Percentiles rank a stretch among this genome's conserved stretches.
phyloP scores from a whole-genome alignment of 2,113 vertebrate genomes.

The Poicephalus gulielmi region DNA sequence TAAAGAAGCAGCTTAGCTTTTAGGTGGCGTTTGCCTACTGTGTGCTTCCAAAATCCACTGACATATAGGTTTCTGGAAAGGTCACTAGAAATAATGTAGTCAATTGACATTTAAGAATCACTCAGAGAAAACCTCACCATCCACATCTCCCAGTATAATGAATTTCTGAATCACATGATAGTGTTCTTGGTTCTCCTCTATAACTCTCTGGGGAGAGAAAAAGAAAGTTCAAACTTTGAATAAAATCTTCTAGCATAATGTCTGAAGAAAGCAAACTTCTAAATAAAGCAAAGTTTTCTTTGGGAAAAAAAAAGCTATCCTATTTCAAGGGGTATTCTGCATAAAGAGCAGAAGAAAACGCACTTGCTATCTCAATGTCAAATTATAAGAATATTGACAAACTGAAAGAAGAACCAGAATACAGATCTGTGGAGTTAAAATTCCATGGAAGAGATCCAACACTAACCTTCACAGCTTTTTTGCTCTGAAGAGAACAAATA shows the following conservation, averaged over 20 bases:
- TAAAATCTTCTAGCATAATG: background rate
- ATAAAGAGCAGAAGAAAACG: background rate
- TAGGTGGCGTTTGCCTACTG: background rate
- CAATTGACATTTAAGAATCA: background rate
- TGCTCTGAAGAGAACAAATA: background rate
- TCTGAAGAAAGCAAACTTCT: background rate
- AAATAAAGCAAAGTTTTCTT: constrained; percentile 10
- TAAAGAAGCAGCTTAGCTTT: background rate
- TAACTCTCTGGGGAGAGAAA: constrained; percentile 81
- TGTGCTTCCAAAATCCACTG: background rate
- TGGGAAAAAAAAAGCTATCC: background rate
- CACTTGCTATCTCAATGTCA: background rate
- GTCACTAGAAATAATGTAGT: background rate
- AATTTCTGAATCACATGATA: constrained; percentile 97
- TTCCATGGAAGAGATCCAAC: background rate
- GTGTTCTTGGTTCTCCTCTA: constrained; percentile 92
- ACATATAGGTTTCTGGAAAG: background rate
- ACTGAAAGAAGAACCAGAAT: background rate
- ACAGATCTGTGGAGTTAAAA: background rate
- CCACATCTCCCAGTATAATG: constrained; percentile 91
- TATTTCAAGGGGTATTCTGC: constrained; percentile 11
- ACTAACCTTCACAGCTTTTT: background rate
- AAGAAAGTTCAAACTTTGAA: constrained; percentile 41
- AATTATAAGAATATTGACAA: background rate
- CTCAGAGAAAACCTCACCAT: constrained; percentile 79